Evolutionary conservation across 1,140 invertebrate species (phyloP).

Genomic region (Atta cephalotes): DNA sequence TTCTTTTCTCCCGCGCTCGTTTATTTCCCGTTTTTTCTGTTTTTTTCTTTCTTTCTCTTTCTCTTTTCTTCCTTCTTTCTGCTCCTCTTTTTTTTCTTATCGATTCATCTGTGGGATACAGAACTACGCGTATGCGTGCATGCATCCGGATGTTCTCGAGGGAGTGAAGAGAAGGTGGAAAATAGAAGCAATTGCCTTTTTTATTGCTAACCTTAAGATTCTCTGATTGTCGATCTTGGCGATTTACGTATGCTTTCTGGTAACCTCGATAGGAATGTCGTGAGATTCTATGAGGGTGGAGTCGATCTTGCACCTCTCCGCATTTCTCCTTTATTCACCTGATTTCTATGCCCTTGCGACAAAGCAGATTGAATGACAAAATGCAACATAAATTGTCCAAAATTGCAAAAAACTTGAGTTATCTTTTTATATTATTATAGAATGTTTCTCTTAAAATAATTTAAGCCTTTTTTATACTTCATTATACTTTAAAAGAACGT

Average conservation of each 20-base stretch:
- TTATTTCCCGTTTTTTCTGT: background rate
- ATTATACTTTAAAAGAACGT: background rate
- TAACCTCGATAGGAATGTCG: conserved; percentile 30
- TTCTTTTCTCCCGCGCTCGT: background rate
- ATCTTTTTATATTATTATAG: background rate
- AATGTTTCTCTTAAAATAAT: conserved; percentile 6
- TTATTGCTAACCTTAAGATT: conserved; percentile 12
- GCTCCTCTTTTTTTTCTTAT: background rate
- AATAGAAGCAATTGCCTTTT: conserved; percentile 32
- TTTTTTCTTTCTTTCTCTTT: conserved; percentile 31
- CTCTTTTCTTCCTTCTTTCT: conserved; percentile 35
- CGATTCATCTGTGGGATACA: conserved; percentile 62
- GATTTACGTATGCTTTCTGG: conserved; percentile 7
- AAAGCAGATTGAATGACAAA: background rate
- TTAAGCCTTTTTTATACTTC: background rate
- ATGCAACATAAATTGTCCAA: conserved; percentile 7
- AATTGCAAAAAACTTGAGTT: background rate
- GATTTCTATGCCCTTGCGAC: background rate
- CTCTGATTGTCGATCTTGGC: conserved; percentile 58
- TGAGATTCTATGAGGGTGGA: conserved; percentile 18
- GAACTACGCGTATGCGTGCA: conserved; percentile 67
- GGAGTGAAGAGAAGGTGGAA: conserved; percentile 45
- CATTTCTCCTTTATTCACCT: background rate
- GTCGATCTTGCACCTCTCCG: background rate
- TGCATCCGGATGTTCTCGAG: conserved; percentile 58